Percentiles rank a stretch among this genome's conserved stretches.
Conservation (phyloP, 1,140 invertebrate species). For the Contarinia nasturtii region DNA sequence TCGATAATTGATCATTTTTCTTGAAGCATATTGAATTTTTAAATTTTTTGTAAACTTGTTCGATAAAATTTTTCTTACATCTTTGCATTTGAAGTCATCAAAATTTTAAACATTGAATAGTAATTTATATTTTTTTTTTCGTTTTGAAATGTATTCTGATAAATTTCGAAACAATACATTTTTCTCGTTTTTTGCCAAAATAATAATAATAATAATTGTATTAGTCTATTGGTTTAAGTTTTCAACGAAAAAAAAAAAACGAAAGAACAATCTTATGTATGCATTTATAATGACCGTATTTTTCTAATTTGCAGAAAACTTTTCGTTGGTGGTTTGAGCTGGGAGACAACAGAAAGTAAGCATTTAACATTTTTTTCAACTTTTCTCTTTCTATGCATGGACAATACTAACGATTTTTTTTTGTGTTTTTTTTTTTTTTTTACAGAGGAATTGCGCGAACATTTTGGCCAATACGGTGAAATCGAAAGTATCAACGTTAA, state of each 20-base stretch:
- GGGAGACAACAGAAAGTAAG: constrained; percentile 96
- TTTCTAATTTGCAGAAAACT: constrained; percentile 71
- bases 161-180: constrained; percentile 11
- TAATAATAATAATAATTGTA: too few species aligned
- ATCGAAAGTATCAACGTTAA: constrained; percentile 89
- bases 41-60: not conserved
- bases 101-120: not conserved
- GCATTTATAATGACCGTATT: constrained; percentile 8
- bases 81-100: not conserved
- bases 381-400: not conserved
- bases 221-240: constrained; percentile 6
- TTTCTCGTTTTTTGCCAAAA: constrained; percentile 6
- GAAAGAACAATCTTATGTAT: not conserved
- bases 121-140: not conserved
- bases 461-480: constrained; percentile 75
- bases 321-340: constrained; percentile 92
- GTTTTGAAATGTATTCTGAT: constrained; percentile 1
- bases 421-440: too few species aligned
- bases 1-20: not conserved
- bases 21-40: not conserved
- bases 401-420: constrained; percentile 9
- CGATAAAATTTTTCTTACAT: not conserved
- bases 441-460: constrained; percentile 80
- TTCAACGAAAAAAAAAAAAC: constrained; percentile 3
- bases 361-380: constrained; percentile 13